Evolutionary conservation across 2,797 vertebrate species (phyloP), one percentile per base, ranked within the genome.

Genomic region (Sphaeramia orbicularis): DNA sequence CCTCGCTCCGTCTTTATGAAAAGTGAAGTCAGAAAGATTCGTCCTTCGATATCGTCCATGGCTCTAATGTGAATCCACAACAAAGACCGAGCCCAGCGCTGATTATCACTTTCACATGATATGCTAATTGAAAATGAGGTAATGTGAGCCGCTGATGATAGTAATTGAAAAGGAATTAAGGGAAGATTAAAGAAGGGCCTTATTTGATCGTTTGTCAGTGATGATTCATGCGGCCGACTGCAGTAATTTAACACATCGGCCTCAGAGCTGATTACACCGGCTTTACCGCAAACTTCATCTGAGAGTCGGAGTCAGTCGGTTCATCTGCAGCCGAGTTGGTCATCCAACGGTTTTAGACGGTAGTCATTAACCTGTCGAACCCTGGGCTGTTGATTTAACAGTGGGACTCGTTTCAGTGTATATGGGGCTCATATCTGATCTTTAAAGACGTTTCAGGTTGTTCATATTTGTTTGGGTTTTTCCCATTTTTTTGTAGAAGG

Each of bases 161-260:
- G 78, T 89, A 90, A 91, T 88, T 88, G 80, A 89, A 90, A 88
- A 89, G 56, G 67, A 86, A 84, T 91, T 83, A 88, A 84, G 78
- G 70, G 66, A 42, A 83, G 71, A 91, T 89, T 85, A 84, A 81
- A 89, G 76, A 59, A 79, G 44, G 64, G 69, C 49, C 67, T 53
- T 36, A 55, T 86, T 77, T 75, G 71, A 84, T 87, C 69, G 64
- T 70, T 56, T 56, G 65, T 78, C 70, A 56, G 65, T 65, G 62
- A 84, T 71, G 78, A 84, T 84, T 83, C 43, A 50, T 63, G 45
- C 15, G 53, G 27, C 15, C 4, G 43, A 55, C 55, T 16, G 50
- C 2, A 59, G 61, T 60, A 48, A 67, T 74, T 62, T 66, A 70
- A 21, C 49, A 5, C 58, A 51, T 44, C 4, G 51, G 24, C 5